phyloP scores from a whole-genome alignment of 2,113 vertebrate species.

The Eurypyga helias region DNA sequence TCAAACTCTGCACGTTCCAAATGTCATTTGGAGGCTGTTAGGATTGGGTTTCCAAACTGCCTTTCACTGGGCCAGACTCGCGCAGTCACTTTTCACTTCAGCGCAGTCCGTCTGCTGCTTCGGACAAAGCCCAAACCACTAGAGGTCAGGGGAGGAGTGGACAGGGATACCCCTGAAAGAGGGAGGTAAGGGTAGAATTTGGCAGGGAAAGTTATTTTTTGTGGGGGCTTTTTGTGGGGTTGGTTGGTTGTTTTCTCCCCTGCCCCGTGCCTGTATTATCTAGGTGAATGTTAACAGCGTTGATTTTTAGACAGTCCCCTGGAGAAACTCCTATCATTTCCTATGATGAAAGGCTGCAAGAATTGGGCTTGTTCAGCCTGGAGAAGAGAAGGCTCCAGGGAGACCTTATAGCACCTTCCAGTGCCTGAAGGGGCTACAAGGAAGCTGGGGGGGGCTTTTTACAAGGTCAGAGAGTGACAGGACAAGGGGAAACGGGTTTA shows the following conservation, averaged over 20 bases:
- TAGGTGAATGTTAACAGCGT: not conserved
- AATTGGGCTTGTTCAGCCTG: no score
- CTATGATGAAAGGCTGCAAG: no score
- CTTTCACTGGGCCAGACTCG: not conserved
- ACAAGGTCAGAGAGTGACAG: no score
- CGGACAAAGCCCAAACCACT: not conserved
- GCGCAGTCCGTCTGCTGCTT: not conserved
- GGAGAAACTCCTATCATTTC: no score
- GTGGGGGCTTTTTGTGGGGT: no score
- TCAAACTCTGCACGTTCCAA: not conserved
- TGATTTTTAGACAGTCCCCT: not conserved
- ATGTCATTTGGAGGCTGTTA: not conserved
- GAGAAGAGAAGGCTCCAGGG: no score
- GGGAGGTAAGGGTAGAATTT: not conserved
- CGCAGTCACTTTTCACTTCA: not conserved
- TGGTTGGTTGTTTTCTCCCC: no score
- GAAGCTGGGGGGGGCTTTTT: no score
- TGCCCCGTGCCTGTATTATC: no score
- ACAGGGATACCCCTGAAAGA: not conserved
- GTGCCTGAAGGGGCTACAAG: no score
- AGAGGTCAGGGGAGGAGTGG: slow-evolving; percentile 16
- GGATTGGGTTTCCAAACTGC: not conserved
- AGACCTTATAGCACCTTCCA: no score
- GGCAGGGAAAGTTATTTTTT: not conserved
- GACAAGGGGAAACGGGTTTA: no score